A percentile compares a stretch with the other conserved stretches of the same genome.
These are phyloP conservation scores for Podargus strigoides DNA, from an alignment of 2,797 vertebrate genomes.

Conservation along the genomic window DNA sequence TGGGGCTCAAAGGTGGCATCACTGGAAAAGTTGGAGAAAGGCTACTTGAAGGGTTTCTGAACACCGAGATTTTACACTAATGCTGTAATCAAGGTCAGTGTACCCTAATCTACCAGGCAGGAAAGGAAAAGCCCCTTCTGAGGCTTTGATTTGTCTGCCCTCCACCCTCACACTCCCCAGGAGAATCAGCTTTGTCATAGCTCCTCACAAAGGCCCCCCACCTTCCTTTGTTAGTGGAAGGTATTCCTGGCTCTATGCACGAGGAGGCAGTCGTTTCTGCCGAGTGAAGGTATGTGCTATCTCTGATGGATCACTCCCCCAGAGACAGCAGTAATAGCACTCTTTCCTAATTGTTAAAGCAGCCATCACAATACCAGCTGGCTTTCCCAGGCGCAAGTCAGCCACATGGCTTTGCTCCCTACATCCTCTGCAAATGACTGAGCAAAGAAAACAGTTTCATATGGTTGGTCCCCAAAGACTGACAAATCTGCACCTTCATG, in stretches of 20 bases:
- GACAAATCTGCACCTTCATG: background rate
- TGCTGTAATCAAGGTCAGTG: background rate
- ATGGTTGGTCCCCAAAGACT: background rate
- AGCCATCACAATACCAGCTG: background rate
- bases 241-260: fast-evolving
- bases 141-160: background rate
- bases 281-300: background rate
- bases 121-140: background rate
- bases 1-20: background rate
- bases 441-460: background rate
- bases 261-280: background rate
- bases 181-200: background rate
- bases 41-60: background rate
- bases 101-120: background rate
- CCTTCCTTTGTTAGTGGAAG: background rate
- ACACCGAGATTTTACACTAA: background rate
- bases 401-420: background rate
- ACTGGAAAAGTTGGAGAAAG: background rate
- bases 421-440: background rate
- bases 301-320: background rate
- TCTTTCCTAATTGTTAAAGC: background rate
- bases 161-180: background rate
- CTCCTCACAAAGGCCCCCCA: background rate
- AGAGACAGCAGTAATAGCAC: background rate
- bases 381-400: background rate